Base-by-base conservation (phyloP, 2,888 invertebrate species). In the Drosophila lacicola region DNA sequence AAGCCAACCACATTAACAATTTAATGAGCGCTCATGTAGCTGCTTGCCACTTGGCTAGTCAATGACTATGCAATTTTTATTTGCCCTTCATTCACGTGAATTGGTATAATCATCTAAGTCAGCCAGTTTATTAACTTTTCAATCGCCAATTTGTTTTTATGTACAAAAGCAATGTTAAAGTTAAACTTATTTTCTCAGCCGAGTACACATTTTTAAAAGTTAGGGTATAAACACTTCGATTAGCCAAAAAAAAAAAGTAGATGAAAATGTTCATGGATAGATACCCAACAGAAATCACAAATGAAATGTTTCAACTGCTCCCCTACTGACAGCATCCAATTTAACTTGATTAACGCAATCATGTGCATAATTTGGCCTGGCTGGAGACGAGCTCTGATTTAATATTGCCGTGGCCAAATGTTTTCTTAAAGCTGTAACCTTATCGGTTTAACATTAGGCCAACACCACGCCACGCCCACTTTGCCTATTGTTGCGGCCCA, bases 1-100 rank as follows among this genome's bases (percentile, higher is more conserved):
- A 69, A 69, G 81, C 51, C 66, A 76, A 76, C 76, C 82, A 53
- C 79, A 82, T 82, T 82, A 88, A 76, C 76, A 84, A 82, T 74
- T 88, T 82, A 82, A 82, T 88, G 85, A 84, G 76, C 67, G 37
- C 70, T 75, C 64, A 56, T 63, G 57, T 53, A 42, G 67, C 62
- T 49, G 65, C 61, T 72, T 82, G 80, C 69, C 81, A 86, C 74
- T 74, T 87, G 81, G 65, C 70, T 80, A 68, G 73, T 64, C 78
- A 77, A 71, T 58, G 62, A 58, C 61, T 63, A 36, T 62, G 39
- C 51, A 58, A 42, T 53, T 71, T 72, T 58, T n/a, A 42, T 61
- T 49, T 45, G 82, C 56, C 61, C 33, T 41, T 60, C 21, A 44
- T 33, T 25, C 19, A 11, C 3, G 10, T 17, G 17, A 39, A 9